Percentiles rank a stretch among this genome's conserved stretches.
phyloP scores from a whole-genome alignment of 23 tunicate species.

The Diplosoma virens region DNA sequence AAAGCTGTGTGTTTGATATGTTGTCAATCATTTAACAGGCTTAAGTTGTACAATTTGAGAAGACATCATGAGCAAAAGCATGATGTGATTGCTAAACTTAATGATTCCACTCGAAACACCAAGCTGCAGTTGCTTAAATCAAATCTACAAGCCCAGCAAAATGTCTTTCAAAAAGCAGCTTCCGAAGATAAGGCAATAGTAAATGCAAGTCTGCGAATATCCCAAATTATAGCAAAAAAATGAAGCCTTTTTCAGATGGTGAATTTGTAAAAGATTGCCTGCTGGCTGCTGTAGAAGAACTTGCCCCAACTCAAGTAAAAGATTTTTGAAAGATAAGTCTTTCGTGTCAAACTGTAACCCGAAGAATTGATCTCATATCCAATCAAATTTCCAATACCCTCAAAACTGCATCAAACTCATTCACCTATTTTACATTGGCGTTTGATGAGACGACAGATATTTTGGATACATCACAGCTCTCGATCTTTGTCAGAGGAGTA shows the following conservation, averaged over 20 bases:
- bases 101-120: too few species aligned
- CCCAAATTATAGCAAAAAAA: background rate
- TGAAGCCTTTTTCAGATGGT: conserved; percentile 19
- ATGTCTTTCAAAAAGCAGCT: background rate
- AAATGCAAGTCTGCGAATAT: conserved; percentile 7
- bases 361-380: conserved; percentile 7
- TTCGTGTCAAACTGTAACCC: conserved; percentile 13
- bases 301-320: background rate
- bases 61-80: too few species aligned
- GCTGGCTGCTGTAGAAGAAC: background rate
- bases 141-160: background rate
- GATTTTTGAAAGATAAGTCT: conserved; percentile 17
- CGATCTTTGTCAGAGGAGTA: conserved; percentile 12
- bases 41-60: too few species aligned
- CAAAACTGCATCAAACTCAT: background rate
- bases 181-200: conserved; percentile 6
- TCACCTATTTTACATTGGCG: conserved; percentile 16
- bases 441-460: conserved; percentile 35
- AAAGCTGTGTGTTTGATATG: too few species aligned
- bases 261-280: background rate
- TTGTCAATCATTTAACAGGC: too few species aligned
- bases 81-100: too few species aligned
- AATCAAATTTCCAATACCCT: conserved; percentile 3
- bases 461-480: conserved; percentile 19
- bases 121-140: conserved; percentile 1